Evolutionary conservation across 2,113 vertebrate species (phyloP).

Genomic region (Mustela lutreola): DNA sequence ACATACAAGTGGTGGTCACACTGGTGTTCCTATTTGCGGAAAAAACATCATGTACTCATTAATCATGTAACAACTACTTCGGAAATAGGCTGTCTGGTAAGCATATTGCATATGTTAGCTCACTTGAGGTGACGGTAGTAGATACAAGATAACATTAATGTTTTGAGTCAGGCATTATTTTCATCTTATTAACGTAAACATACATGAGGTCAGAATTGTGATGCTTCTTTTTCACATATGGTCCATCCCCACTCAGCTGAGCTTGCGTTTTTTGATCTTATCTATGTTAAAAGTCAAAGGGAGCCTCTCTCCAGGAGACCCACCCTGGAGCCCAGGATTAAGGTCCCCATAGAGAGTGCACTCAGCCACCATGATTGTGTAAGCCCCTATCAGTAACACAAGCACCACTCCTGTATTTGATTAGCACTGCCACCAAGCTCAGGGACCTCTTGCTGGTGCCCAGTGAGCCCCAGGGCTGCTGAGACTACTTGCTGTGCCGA

Average conservation of each 20-base stretch:
- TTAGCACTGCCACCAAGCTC: background rate
- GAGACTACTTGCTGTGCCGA: rapidly evolving
- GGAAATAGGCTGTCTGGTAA: background rate
- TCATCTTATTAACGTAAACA: background rate
- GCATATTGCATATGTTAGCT: background rate
- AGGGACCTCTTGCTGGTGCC: background rate
- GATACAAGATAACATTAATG: background rate
- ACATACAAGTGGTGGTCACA: background rate
- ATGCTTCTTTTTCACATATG: background rate
- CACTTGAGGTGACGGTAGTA: background rate
- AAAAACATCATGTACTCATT: background rate
- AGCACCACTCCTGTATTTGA: background rate
- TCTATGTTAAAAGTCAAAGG: background rate
- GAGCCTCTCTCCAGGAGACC: too few species aligned
- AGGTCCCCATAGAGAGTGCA: background rate
- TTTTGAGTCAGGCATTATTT: background rate
- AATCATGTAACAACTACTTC: background rate
- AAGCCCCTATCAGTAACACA: rapidly evolving
- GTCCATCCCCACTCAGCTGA: background rate
- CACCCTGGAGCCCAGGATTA: background rate
- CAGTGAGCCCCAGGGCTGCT: background rate
- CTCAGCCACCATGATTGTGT: rapidly evolving
- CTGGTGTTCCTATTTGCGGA: background rate
- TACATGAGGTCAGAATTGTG: background rate
- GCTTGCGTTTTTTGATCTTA: background rate